Evolutionary conservation across 2,888 invertebrate genomes (phyloP).

Genomic region (Sclerodermus sp.): DNA sequence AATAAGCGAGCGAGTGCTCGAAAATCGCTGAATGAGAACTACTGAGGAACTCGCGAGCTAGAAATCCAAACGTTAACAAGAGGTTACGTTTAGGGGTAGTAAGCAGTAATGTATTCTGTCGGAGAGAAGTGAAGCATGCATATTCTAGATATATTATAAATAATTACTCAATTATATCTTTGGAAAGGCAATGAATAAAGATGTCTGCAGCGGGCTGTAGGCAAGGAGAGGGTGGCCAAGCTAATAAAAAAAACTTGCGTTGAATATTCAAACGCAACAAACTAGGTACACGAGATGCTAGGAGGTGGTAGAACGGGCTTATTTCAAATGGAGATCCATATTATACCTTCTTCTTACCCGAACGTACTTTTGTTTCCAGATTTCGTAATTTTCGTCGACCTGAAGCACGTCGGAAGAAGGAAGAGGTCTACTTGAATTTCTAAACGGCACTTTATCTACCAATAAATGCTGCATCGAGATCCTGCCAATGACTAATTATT

Average conservation of each 20-base stretch:
- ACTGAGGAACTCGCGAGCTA: slow-evolving; percentile 33
- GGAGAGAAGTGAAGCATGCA: slow-evolving; percentile 58
- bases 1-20: no score
- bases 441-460: slow-evolving; percentile 29
- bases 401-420: slow-evolving; percentile 16
- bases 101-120: slow-evolving; percentile 56
- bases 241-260: slow-evolving; percentile 54
- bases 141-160: slow-evolving; percentile 59
- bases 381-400: slow-evolving; percentile 39
- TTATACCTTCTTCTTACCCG: slow-evolving; percentile 51
- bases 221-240: slow-evolving; percentile 37
- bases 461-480: slow-evolving; percentile 23
- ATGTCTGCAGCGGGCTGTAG: slow-evolving; percentile 47
- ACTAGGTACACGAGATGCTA: slow-evolving; percentile 53
- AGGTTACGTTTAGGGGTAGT: slow-evolving; percentile 55
- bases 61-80: slow-evolving; percentile 52
- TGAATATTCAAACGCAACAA: slow-evolving; percentile 59
- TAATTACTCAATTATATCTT: slow-evolving; percentile 59
- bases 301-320: slow-evolving; percentile 43
- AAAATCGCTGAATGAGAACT: slow-evolving; percentile 34
- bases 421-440: slow-evolving; percentile 29
- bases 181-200: slow-evolving; percentile 59
- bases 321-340: slow-evolving; percentile 58
- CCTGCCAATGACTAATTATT: slow-evolving; percentile 35
- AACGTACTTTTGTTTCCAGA: slow-evolving; percentile 48